Percentiles rank a stretch among this genome's conserved stretches.
phyloP scores from a whole-genome alignment of 2,113 vertebrate genomes.

The Gymnarchus niloticus region DNA sequence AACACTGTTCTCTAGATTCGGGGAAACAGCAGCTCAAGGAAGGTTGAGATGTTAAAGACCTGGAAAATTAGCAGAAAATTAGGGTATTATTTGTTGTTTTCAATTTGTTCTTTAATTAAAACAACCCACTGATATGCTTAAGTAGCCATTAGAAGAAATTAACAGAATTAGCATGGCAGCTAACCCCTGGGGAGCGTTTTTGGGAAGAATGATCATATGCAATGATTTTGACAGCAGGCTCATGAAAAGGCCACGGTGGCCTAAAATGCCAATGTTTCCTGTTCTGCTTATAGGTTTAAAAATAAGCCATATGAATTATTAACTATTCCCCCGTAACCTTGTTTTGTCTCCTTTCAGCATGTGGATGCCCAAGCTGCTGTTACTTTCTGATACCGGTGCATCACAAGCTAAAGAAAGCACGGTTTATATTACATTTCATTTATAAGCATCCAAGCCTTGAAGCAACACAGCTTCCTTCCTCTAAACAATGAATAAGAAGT shows the following conservation, averaged over 20 bases:
- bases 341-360: background rate
- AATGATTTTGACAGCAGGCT: background rate
- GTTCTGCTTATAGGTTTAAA: background rate
- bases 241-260: background rate
- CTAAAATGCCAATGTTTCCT: background rate
- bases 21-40: background rate
- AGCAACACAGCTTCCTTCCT: background rate
- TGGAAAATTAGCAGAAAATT: background rate
- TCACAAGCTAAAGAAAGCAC: background rate
- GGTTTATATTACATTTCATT: background rate
- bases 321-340: background rate
- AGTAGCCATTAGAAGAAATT: background rate
- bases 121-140: background rate
- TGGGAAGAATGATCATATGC: background rate
- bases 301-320: background rate
- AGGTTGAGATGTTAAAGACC: background rate
- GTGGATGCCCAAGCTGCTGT: background rate
- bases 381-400: background rate
- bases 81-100: background rate
- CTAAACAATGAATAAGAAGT: background rate
- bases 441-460: background rate
- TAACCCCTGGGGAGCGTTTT: background rate
- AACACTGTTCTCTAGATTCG: background rate
- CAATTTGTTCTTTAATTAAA: background rate
- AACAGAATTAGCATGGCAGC: background rate